These are phyloP conservation scores for Melanotaenia duboulayi DNA, from an alignment of 2,113 vertebrate species.

Conservation along the genomic window DNA sequence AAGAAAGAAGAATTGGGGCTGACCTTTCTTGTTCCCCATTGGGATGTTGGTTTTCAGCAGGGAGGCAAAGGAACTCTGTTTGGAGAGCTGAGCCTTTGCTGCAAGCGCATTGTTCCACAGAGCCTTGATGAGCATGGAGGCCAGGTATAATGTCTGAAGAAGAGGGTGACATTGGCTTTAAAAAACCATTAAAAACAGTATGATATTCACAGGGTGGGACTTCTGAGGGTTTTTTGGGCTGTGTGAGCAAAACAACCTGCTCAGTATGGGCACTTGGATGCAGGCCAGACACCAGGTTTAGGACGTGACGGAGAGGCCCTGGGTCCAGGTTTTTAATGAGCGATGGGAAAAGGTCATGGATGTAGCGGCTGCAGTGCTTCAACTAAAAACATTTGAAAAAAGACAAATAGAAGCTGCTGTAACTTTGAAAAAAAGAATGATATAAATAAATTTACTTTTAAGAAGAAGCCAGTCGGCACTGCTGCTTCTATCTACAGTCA, in stretches of 20 bases:
- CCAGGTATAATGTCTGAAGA: constrained; percentile 93
- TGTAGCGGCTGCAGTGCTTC: constrained; percentile 99
- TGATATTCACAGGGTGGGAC: too few species aligned
- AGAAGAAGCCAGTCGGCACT: too few species aligned
- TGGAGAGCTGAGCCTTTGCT: constrained; percentile 97
- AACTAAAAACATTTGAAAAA: constrained; percentile 78
- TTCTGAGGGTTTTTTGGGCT: not conserved
- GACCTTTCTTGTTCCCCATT: constrained; percentile 99
- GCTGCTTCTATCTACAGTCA: not conserved
- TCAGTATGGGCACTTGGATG: constrained; percentile 98
- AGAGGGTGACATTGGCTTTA: too few species aligned
- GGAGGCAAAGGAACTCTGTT: constrained; percentile 98
- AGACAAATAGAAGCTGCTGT: not conserved
- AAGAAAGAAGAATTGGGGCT: not conserved
- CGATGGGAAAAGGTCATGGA: constrained; percentile 98
- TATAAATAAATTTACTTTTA: too few species aligned
- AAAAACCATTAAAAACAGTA: too few species aligned
- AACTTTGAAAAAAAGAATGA: not conserved
- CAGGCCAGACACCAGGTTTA: constrained; percentile 95
- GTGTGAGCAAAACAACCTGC: constrained; percentile 85
- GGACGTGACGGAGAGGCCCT: constrained; percentile 95
- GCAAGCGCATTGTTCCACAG: constrained; percentile 99
- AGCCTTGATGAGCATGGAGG: constrained; percentile 99
- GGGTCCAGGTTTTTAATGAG: constrained; percentile 99
- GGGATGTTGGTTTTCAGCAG: constrained; percentile 97